phyloP scores from a whole-genome alignment of 2,888 invertebrate genomes.

The Melinaea marsaeus region DNA sequence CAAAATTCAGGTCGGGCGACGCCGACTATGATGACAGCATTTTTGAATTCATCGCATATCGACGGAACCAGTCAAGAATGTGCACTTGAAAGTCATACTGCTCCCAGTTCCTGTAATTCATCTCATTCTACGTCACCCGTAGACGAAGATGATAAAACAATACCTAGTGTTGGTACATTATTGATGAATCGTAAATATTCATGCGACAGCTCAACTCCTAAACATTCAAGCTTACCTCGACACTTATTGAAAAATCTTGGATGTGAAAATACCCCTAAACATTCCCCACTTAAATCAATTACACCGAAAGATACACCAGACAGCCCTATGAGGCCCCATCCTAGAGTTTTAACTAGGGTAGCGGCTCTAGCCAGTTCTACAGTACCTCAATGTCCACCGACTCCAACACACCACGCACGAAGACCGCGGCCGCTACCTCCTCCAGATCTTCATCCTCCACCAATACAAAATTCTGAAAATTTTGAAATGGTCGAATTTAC shows the following conservation, averaged over 20 bases:
- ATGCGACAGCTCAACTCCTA: constrained; percentile 63
- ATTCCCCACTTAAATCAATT: constrained; percentile 57
- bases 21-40: constrained; percentile 72
- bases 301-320: constrained; percentile 45
- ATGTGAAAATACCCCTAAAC: constrained; percentile 65
- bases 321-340: constrained; percentile 78
- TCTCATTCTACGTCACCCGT: constrained; percentile 66
- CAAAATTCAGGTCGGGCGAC: constrained; percentile 80
- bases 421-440: constrained; percentile 80
- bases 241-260: constrained; percentile 67
- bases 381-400: constrained; percentile 87
- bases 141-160: constrained; percentile 51
- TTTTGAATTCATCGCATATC: constrained; percentile 66
- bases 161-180: constrained; percentile 64
- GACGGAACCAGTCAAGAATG: constrained; percentile 52
- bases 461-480: constrained; percentile 66
- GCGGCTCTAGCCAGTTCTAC: constrained; percentile 76
- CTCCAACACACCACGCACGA: constrained; percentile 90
- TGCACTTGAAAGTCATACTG: constrained; percentile 59
- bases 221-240: constrained; percentile 69
- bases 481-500: constrained; percentile 73
- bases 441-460: constrained; percentile 75
- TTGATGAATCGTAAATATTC: constrained; percentile 69
- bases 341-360: constrained; percentile 79
- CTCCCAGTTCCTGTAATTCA: constrained; percentile 65